Evolutionary conservation across 2,888 invertebrate genomes (phyloP).

Genomic region (Smittia sp.): DNA sequence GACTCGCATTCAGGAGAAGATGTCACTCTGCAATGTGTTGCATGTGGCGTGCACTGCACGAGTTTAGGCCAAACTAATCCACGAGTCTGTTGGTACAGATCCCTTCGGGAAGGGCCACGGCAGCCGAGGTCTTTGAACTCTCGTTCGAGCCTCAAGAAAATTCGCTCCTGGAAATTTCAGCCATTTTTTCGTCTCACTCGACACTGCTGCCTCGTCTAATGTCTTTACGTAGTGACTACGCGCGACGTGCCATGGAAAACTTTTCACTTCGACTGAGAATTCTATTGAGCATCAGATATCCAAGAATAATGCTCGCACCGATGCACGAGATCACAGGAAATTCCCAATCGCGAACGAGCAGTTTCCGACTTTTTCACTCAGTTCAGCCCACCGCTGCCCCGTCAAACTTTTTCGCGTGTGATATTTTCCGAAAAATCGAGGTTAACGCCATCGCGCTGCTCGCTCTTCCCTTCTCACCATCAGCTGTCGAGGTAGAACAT

Average conservation of each 20-base stretch:
- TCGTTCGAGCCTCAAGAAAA: background rate
- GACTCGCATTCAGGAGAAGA: background rate
- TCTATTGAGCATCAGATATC: background rate
- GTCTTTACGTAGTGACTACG: slow-evolving; percentile 19
- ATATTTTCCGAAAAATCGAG: background rate
- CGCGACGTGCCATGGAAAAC: background rate
- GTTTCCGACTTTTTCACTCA: background rate
- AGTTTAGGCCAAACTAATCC: background rate
- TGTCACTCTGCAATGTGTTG: background rate
- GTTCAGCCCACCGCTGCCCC: background rate
- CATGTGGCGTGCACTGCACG: background rate
- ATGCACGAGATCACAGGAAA: background rate
- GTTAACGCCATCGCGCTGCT: background rate
- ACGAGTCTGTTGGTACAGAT: too few species aligned
- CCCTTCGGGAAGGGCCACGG: too few species aligned
- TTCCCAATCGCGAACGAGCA: background rate
- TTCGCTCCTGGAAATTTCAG: slow-evolving; percentile 34
- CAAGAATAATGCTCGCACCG: background rate
- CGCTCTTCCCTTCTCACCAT: too few species aligned
- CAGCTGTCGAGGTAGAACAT: too few species aligned
- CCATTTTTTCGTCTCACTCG: slow-evolving; percentile 38
- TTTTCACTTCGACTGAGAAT: background rate
- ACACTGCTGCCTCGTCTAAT: slow-evolving; percentile 42
- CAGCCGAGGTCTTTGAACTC: slow-evolving; percentile 35
- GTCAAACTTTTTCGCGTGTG: background rate